These are phyloP conservation scores for Drosophila rubida DNA, from an alignment of 2,888 invertebrate genomes.

Conservation along the genomic window DNA sequence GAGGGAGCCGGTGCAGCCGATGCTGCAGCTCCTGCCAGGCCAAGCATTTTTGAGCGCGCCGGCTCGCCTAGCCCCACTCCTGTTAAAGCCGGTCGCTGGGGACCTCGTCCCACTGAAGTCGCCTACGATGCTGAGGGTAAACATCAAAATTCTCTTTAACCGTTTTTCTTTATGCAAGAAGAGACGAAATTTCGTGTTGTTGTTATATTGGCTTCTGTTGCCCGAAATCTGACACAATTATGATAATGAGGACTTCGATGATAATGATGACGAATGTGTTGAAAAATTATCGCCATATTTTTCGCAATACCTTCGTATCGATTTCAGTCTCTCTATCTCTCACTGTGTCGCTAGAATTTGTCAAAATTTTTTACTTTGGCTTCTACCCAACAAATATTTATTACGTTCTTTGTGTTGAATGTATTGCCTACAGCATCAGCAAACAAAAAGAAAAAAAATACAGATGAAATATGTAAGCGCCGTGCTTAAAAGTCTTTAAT, in stretches of 20 bases:
- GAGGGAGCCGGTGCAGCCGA: slow-evolving; percentile 48
- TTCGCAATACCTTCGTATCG: slow-evolving; percentile 48
- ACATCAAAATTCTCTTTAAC: slow-evolving; percentile 77
- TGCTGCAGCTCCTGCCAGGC: slow-evolving; percentile 56
- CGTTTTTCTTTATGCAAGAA: slow-evolving; percentile 63
- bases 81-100: slow-evolving; percentile 89
- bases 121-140: slow-evolving; percentile 91
- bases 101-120: slow-evolving; percentile 89
- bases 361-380: slow-evolving; percentile 64
- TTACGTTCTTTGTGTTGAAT: slow-evolving; percentile 43
- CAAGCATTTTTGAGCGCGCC: slow-evolving; percentile 85
- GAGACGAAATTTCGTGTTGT: slow-evolving; percentile 67
- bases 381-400: slow-evolving; percentile 44
- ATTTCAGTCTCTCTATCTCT: slow-evolving; percentile 26
- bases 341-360: slow-evolving; percentile 49
- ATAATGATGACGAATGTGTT: slow-evolving; percentile 49
- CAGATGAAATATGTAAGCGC: slow-evolving; percentile 48
- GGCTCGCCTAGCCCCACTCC: slow-evolving; percentile 89
- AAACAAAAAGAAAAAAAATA: slow-evolving; percentile 19
- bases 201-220: slow-evolving; percentile 62
- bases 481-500: slow-evolving; percentile 53
- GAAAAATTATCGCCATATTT: slow-evolving; percentile 71
- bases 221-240: slow-evolving; percentile 41
- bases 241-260: slow-evolving; percentile 21
- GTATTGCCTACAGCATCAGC: slow-evolving; percentile 67